Evolutionary conservation across 2,113 vertebrate genomes (phyloP), one percentile per base, ranked within the genome.

Genomic region (Propithecus coquereli): DNA sequence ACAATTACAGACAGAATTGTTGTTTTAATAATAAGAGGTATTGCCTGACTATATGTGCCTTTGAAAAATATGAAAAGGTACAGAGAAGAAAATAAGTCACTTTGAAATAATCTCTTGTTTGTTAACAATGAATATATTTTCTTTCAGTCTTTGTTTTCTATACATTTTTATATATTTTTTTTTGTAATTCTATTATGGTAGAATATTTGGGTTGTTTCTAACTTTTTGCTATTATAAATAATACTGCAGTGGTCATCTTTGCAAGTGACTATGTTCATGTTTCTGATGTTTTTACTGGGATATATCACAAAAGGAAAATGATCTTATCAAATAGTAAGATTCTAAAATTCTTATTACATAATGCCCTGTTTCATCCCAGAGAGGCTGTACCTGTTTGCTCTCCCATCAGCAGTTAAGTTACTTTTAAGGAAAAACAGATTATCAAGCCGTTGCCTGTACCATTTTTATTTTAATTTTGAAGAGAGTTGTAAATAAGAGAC

Each of bases 61-160:
- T 65, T 81, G n/a, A 86, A 95, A 87, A 96, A 92, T 57, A 47
- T 45, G 89, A 30, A 90, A 85, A 84, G 5, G 6, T 50, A 85
- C 14, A 66, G 66, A 95, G 61, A 65, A 90, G 54, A 95, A 92
- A 95, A 52, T 57, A 81, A 65, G 22, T n/a, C 18, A 77, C 52
- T 85, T 85, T 70, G 30, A 95, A 45, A 66, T 59, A 66, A 73
- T 73, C 6, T 11, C 18, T 71, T 80, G 6, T 50, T 45, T 77
- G 43, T 45, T 71, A 50, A 81, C 88, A 91, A 52, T 85, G 27
- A 82, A 37, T 95, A 25, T 92, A 73, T 95, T 80, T 82, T 63
- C 40, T 95, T 97, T 87, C 27, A 50, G 40, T 91, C 71, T 91
- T 92, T 94, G 3, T 94, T 82, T 85, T n/a, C 47, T 87, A 25